These are phyloP conservation scores for Podarcis siculus DNA, from an alignment of 2,797 vertebrate species.

Conservation along the genomic window DNA sequence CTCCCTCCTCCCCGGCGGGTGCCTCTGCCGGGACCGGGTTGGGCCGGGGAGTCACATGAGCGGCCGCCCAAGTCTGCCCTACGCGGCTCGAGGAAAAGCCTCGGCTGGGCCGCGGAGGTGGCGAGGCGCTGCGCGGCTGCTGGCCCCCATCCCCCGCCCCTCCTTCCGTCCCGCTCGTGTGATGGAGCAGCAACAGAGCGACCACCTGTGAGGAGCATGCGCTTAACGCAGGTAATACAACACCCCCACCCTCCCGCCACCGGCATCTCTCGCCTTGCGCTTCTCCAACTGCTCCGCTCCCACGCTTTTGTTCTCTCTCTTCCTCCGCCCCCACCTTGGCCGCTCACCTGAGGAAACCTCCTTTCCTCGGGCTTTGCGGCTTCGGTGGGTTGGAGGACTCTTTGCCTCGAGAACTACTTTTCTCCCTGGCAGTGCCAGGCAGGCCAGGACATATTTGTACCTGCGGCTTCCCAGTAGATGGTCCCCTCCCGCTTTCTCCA, in stretches of 20 bases:
- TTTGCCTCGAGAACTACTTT: background rate
- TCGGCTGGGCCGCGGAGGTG: slow-evolving; percentile 39
- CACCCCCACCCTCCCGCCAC: background rate
- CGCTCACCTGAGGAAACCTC: background rate
- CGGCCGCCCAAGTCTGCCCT: slow-evolving; percentile 5
- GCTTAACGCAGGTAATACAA: slow-evolving; percentile 28
- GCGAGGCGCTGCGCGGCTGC: too few species aligned
- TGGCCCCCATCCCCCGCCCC: background rate
- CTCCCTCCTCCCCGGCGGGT: background rate
- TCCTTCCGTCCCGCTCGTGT: background rate
- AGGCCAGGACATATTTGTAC: background rate
- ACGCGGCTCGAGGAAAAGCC: background rate
- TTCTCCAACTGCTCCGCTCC: background rate
- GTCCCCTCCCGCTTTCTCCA: background rate
- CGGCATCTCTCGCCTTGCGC: background rate
- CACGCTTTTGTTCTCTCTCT: background rate
- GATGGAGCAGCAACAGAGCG: slow-evolving; percentile 39
- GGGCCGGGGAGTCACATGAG: slow-evolving; percentile 35
- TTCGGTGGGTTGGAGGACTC: background rate
- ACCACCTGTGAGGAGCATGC: slow-evolving; percentile 57
- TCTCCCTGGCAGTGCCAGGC: background rate
- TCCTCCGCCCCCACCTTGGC: too few species aligned
- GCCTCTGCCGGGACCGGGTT: background rate
- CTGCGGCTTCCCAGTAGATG: background rate
- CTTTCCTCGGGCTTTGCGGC: background rate